Evolutionary conservation across 2,888 invertebrate species (phyloP).

Genomic region (Amphipoea lucens): DNA sequence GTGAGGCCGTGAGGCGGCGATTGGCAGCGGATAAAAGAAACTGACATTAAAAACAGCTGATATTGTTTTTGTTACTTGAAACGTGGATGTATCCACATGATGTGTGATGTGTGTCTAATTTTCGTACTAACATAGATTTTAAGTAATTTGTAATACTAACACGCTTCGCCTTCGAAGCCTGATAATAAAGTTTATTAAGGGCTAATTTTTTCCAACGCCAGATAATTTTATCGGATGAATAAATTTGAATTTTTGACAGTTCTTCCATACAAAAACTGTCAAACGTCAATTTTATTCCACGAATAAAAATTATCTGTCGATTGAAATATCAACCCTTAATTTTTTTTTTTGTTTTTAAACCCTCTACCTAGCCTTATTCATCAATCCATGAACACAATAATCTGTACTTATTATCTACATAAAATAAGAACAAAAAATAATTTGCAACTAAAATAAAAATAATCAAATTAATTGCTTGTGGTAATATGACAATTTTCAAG

Average conservation of each 20-base stretch:
- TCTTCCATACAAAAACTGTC: too few relatives aligned
- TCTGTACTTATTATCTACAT: not conserved
- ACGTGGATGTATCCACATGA: not conserved
- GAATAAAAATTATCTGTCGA: too few relatives aligned
- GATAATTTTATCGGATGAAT: too few relatives aligned
- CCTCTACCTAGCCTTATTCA: too few relatives aligned
- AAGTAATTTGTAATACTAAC: not conserved
- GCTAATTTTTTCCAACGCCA: too few relatives aligned
- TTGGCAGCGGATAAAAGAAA: constrained; percentile 16
- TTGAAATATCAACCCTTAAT: too few relatives aligned
- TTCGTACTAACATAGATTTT: not conserved
- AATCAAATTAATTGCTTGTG: constrained; percentile 52
- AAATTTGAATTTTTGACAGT: too few relatives aligned
- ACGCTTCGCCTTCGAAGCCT: not conserved
- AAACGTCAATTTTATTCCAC: too few relatives aligned
- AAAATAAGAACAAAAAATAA: constrained; percentile 35
- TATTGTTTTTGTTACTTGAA: not conserved
- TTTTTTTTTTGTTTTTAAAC: not conserved
- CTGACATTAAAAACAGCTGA: constrained; percentile 4
- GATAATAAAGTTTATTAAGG: not conserved
- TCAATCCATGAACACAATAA: constrained; percentile 7
- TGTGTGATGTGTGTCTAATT: not conserved
- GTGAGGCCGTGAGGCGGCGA: not conserved
- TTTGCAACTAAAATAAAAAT: constrained; percentile 48
- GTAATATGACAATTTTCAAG: constrained; percentile 43